These are phyloP conservation scores for Limosa lapponica DNA, from an alignment of 2,797 vertebrate genomes.

Conservation along the genomic window DNA sequence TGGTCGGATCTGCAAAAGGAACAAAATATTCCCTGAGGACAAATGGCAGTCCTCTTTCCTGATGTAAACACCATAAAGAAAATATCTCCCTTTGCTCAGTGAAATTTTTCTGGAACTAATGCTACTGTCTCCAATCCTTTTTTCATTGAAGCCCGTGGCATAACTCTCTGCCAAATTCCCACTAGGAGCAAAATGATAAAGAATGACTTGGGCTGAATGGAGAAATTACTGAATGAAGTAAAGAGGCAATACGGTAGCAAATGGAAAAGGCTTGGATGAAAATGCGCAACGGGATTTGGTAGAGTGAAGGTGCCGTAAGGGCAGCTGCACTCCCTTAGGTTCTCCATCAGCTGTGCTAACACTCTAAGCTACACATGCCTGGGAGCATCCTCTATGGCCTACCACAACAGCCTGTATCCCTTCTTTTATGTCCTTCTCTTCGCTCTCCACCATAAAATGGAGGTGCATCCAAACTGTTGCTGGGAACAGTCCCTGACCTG, in stretches of 20 bases:
- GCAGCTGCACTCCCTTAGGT: neutral
- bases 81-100: neutral
- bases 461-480: neutral
- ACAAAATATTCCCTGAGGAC: neutral
- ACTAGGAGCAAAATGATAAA: neutral
- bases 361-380: neutral
- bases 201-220: neutral
- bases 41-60: neutral
- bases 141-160: neutral
- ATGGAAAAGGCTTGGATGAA: neutral
- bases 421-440: neutral
- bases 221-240: neutral
- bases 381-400: neutral
- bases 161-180: neutral
- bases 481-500: neutral
- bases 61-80: neutral
- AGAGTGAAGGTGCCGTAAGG: neutral
- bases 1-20: neutral
- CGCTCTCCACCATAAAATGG: neutral
- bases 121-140: neutral
- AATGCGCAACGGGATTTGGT: neutral
- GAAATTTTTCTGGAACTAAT: neutral
- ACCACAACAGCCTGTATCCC: accelerated
- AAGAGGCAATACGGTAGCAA: neutral
- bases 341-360: neutral